Evolutionary conservation across 1,140 invertebrate species (phyloP), one percentile per base, ranked within the genome.

Genomic region (Aphelinus certus): DNA sequence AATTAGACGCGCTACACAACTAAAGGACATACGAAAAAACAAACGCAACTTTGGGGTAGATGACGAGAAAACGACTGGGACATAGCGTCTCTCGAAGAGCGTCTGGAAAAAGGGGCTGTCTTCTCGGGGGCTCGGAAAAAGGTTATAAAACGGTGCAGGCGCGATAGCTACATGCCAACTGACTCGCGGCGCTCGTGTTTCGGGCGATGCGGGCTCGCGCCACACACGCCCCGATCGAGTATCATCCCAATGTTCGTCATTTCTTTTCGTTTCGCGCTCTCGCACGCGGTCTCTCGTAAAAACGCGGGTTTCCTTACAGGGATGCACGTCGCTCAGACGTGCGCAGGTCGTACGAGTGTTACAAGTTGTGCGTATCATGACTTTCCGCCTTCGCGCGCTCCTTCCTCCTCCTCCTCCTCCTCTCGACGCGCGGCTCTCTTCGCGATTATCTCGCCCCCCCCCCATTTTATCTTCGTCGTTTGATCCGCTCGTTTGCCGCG

Each of bases 281-380:
- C 26, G 42, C 49, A 26, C 56, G 64, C 64, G 51, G 51, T 66
- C 64, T 66, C 64, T 49, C 56, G 53, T n/a, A 61, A 46, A 71
- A 63, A 76, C 64, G 49, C 51, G 56, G 56, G 9, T 48, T n/a
- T 66, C 48, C 71, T 26, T 26, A 26, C 46, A 49, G 47, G 69
- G 57, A 73, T 67, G 45, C 74, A 60, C 57, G 43, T 66, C 51
- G 26, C 26, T 68, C 47, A 48, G 10, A 53, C 56, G 47, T 67
- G 26, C n/a, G 53, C 9, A 62, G 42, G 46, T 73, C 26, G 72
- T 67, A 26, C 26, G 48, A 60, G 64, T 67, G 47, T 67, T 73
- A 66, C 57, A 71, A 77, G 69, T 79, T 80, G 79, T 80, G 78
- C 78, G 76, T 79, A 79, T 79, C 71, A 66, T 78, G 70, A 76